Conservation (phyloP, 2,797 vertebrate species). For the Sphaeramia orbicularis region DNA sequence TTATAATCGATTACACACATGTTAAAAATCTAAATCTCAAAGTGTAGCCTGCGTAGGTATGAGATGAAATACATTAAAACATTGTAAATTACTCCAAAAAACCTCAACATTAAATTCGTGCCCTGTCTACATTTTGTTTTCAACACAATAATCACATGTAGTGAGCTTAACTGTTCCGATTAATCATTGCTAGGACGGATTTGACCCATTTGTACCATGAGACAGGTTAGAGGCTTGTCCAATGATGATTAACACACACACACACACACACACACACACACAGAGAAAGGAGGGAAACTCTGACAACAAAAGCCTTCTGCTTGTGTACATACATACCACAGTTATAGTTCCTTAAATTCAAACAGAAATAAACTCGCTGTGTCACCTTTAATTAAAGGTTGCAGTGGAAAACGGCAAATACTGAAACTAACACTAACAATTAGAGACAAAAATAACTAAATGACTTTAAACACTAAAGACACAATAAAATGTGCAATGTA, state of each 20-base stretch:
- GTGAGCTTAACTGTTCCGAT: conserved; percentile 47
- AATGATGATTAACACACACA: conserved; percentile 61
- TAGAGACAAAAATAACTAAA: background rate
- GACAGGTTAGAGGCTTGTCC: conserved; percentile 48
- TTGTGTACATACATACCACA: conserved; percentile 38
- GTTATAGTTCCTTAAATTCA: conserved; percentile 30
- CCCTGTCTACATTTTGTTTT: conserved; percentile 32
- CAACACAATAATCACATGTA: conserved; percentile 13
- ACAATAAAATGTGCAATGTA: background rate
- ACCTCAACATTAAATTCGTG: background rate
- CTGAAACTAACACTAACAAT: background rate
- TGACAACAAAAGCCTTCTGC: conserved; percentile 34
- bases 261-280: conserved; percentile 10
- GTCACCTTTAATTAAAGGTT: conserved; percentile 7
- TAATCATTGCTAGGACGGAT: conserved; percentile 70
- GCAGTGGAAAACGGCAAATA: background rate
- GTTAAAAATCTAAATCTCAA: conserved; percentile 12
- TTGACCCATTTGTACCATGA: conserved; percentile 47
- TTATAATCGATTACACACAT: conserved; percentile 6
- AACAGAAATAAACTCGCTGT: conserved; percentile 28
- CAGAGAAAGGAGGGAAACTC: conserved; percentile 24
- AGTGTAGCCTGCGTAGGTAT: conserved; percentile 4
- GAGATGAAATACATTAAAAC: conserved; percentile 5
- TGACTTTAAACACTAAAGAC: background rate
- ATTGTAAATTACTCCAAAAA: background rate